These are phyloP conservation scores for Phalloptychus januarius DNA, from an alignment of 2,797 vertebrate species.

Conservation along the genomic window DNA sequence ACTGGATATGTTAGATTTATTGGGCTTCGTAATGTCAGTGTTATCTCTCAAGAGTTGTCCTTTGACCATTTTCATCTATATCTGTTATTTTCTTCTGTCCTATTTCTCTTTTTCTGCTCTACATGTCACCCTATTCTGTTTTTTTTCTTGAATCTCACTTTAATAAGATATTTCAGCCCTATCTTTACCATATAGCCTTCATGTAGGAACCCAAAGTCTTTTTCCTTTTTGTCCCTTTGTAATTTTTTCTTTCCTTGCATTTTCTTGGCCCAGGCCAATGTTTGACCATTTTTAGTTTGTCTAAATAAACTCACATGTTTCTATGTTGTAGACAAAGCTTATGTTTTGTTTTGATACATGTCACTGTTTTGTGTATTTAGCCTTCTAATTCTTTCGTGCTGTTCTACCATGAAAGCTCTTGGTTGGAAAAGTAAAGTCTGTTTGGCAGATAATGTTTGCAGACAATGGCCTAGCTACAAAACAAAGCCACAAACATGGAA, in stretches of 20 bases:
- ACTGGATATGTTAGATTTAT: neutral
- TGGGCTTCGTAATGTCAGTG: neutral
- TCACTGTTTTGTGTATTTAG: neutral
- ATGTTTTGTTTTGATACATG: neutral
- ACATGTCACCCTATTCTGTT: neutral
- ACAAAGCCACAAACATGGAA: too few relatives aligned
- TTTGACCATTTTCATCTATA: slow-evolving; percentile 12
- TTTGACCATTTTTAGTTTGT: neutral
- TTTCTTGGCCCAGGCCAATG: neutral
- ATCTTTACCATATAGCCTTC: neutral
- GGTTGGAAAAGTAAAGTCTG: neutral
- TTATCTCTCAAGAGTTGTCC: slow-evolving; percentile 11
- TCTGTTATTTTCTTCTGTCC: slow-evolving; percentile 1
- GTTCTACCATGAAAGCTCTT: neutral
- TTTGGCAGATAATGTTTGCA: neutral
- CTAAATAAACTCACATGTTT: neutral
- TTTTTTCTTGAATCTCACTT: neutral
- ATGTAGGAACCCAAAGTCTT: neutral
- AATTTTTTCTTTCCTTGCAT: neutral
- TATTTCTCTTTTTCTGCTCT: slow-evolving; percentile 9
- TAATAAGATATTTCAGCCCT: neutral
- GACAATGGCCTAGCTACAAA: neutral
- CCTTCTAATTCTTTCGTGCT: neutral
- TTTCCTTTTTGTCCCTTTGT: neutral
- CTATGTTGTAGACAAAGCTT: neutral